Conservation (phyloP, 2,888 invertebrate genomes). For the Bhutanitis thaidina region DNA sequence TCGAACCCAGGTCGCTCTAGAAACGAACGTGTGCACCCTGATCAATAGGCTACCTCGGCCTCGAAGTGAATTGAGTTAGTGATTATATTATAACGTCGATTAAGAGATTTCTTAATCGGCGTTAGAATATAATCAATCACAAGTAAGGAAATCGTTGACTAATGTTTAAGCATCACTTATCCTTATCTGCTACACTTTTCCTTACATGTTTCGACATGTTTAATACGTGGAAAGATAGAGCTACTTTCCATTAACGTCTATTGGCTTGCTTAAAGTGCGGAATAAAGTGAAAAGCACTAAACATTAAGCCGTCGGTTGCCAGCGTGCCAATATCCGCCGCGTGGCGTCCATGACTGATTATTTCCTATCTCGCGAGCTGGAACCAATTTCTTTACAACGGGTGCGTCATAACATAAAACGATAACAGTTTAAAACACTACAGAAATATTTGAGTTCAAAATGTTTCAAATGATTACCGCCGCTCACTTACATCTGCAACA, state of each 20-base stretch:
- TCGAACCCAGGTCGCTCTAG: too few relatives aligned
- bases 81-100: too few relatives aligned
- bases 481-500: too few relatives aligned
- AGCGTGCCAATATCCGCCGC: slow-evolving; percentile 10
- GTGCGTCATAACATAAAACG: slow-evolving; percentile 2
- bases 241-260: slow-evolving; percentile 14
- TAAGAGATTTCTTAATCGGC: too few relatives aligned
- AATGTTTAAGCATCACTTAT: too few relatives aligned
- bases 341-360: slow-evolving; percentile 14
- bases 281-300: slow-evolving; percentile 14
- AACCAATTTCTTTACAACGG: slow-evolving; percentile 8
- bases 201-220: background rate
- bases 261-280: background rate
- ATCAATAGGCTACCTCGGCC: too few relatives aligned
- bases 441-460: too few relatives aligned
- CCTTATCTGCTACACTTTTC: background rate
- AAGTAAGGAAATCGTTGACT: too few relatives aligned
- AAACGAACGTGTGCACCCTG: too few relatives aligned
- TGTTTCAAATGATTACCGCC: too few relatives aligned
- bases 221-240: slow-evolving; percentile 11
- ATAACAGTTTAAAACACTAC: background rate
- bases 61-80: too few relatives aligned
- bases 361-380: slow-evolving; percentile 4
- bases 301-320: background rate
- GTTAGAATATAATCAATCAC: too few relatives aligned